Evolutionary conservation across 2,888 invertebrate species (phyloP).

Genomic region (Adelognathus sp.): DNA sequence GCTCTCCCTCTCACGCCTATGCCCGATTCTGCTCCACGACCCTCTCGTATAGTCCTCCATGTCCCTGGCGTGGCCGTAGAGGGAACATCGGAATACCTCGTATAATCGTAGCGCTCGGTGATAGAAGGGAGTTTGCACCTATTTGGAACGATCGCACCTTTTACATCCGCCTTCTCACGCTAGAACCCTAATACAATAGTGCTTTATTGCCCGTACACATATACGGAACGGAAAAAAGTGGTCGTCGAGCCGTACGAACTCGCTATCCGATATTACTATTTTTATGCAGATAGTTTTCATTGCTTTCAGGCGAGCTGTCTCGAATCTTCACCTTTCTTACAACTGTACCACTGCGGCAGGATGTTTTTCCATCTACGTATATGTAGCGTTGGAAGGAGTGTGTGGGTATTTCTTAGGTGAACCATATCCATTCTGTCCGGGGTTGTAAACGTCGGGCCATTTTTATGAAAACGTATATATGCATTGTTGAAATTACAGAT

Average conservation of each 20-base stretch:
- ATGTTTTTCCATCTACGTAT: no score
- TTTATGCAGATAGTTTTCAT: background rate
- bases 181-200: slow-evolving; percentile 63
- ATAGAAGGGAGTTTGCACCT: slow-evolving; percentile 66
- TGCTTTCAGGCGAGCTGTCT: background rate
- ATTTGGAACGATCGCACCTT: slow-evolving; percentile 11
- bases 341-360: background rate
- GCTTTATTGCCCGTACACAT: slow-evolving; percentile 66
- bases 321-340: background rate
- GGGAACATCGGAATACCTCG: slow-evolving; percentile 18
- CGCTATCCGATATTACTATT: background rate
- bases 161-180: background rate
- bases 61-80: background rate
- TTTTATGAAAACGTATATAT: no score
- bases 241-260: slow-evolving; percentile 14
- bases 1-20: background rate
- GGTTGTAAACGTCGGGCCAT: no score
- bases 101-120: slow-evolving; percentile 16
- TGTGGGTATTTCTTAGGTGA: no score
- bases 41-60: slow-evolving; percentile 1
- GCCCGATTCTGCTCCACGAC: background rate
- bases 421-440: no score
- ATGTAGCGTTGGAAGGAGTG: no score
- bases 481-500: no score
- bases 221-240: slow-evolving; percentile 28